Conservation (phyloP, 2,113 vertebrate species). For the Centropus bengalensis region DNA sequence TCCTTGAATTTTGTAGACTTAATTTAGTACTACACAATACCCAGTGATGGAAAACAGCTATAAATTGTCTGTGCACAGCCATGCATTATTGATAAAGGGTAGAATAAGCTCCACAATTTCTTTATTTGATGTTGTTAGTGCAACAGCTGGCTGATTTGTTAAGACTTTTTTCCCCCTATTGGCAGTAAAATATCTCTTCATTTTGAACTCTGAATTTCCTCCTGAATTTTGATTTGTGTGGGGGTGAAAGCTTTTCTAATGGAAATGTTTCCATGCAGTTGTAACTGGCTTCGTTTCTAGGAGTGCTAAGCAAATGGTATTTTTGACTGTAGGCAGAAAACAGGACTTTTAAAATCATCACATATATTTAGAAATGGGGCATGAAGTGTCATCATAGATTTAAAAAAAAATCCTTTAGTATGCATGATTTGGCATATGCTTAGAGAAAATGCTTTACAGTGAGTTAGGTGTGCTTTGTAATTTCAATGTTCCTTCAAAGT, state of each 20-base stretch:
- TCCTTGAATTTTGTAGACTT: conserved; percentile 72
- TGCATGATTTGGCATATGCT: not conserved
- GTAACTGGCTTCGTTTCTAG: not conserved
- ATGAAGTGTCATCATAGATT: not conserved
- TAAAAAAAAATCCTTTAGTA: not conserved
- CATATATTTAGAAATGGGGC: not conserved
- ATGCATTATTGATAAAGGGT: conserved; percentile 73
- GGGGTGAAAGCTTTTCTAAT: not conserved
- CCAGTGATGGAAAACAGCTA: conserved; percentile 69
- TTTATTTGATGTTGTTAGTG: conserved; percentile 67
- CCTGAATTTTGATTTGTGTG: conserved; percentile 15
- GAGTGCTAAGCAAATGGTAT: not conserved
- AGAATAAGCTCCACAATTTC: conserved; percentile 61
- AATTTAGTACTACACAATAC: conserved; percentile 71
- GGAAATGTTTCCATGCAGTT: not conserved
- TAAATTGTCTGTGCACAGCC: conserved; percentile 70
- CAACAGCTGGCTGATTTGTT: conserved; percentile 65
- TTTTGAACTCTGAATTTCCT: conserved; percentile 13
- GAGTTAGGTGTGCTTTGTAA: not conserved
- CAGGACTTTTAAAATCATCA: not conserved
- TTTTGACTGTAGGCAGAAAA: not conserved
- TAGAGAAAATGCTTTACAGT: conserved; percentile 27
- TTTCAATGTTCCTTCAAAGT: conserved; percentile 37
- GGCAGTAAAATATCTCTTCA: conserved; percentile 43
- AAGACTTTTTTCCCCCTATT: not conserved